Evolutionary conservation across 2,888 invertebrate genomes (phyloP).

Genomic region (Scaptomyza cyrtandrae): DNA sequence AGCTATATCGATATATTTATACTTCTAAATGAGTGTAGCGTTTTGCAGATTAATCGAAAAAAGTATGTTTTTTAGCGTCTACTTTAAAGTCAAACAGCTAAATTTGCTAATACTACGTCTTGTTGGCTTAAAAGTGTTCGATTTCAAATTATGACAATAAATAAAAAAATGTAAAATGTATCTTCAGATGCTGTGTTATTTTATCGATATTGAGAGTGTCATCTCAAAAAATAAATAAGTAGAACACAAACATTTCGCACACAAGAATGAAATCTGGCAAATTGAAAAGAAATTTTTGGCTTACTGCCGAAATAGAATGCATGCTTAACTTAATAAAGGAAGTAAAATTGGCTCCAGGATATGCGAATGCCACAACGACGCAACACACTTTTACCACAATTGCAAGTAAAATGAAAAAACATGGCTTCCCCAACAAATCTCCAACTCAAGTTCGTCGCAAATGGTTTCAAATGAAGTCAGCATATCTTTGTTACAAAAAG

Average conservation of each 20-base stretch:
- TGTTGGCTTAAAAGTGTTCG: not conserved
- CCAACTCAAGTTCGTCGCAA: conserved; percentile 79
- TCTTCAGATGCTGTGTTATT: not conserved
- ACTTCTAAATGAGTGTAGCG: not conserved
- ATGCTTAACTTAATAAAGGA: conserved; percentile 79
- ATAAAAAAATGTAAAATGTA: no score
- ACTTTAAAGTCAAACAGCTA: not conserved
- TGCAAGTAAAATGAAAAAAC: conserved; percentile 77
- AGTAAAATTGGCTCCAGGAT: conserved; percentile 66
- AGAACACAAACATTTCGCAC: not conserved
- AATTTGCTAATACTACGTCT: no score
- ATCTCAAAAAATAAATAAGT: not conserved
- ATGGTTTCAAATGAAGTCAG: conserved; percentile 82
- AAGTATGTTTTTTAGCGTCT: not conserved
- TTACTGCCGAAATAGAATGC: conserved; percentile 78
- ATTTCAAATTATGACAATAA: no score
- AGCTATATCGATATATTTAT: conserved; percentile 8
- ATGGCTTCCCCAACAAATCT: conserved; percentile 79
- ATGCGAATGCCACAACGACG: conserved; percentile 67
- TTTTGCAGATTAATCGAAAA: not conserved
- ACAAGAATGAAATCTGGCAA: conserved; percentile 72
- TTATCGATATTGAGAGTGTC: conserved; percentile 4
- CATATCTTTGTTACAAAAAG: conserved; percentile 79
- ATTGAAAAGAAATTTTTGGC: conserved; percentile 80
- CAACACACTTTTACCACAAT: conserved; percentile 80